Evolutionary conservation across 2,888 invertebrate species (phyloP).

Genomic region (Leptura quadrifasciata): DNA sequence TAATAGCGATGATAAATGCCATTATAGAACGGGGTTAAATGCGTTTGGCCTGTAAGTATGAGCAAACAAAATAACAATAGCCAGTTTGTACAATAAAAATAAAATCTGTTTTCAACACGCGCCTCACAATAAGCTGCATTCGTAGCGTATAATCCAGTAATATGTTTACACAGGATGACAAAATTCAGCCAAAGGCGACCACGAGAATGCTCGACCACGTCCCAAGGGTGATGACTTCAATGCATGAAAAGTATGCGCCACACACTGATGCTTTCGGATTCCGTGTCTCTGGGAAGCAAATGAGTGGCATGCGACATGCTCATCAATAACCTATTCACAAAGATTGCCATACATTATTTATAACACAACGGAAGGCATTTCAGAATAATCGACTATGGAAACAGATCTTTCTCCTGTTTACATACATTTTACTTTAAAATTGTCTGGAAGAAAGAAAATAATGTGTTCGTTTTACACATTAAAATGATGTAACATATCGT

Average conservation of each 20-base stretch:
- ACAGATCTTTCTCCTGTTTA: constrained; percentile 1
- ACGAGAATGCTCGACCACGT: constrained; percentile 13
- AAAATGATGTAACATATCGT: not conserved
- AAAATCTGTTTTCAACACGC: constrained; percentile 35
- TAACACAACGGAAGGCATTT: not conserved
- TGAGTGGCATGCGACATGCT: constrained; percentile 15
- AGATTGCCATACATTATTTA: constrained; percentile 15
- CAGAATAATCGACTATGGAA: not conserved
- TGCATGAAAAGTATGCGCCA: constrained; percentile 30
- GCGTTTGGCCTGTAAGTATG: not conserved
- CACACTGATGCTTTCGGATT: constrained; percentile 16
- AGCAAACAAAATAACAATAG: constrained; percentile 11
- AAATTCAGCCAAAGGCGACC: constrained; percentile 14
- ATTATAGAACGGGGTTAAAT: not conserved
- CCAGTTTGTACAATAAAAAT: constrained; percentile 17
- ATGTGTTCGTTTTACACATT: not conserved
- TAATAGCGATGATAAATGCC: not conserved
- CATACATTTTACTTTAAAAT: not conserved
- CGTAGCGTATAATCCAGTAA: constrained; percentile 32
- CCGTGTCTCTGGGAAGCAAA: not conserved
- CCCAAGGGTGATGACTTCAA: constrained; percentile 33
- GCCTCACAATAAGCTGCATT: constrained; percentile 17
- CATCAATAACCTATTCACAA: constrained; percentile 19
- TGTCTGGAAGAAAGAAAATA: constrained; percentile 3
- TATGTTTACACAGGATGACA: constrained; percentile 32